Base-by-base conservation (phyloP, 2,888 invertebrate species). In the Limnephilus lunatus region DNA sequence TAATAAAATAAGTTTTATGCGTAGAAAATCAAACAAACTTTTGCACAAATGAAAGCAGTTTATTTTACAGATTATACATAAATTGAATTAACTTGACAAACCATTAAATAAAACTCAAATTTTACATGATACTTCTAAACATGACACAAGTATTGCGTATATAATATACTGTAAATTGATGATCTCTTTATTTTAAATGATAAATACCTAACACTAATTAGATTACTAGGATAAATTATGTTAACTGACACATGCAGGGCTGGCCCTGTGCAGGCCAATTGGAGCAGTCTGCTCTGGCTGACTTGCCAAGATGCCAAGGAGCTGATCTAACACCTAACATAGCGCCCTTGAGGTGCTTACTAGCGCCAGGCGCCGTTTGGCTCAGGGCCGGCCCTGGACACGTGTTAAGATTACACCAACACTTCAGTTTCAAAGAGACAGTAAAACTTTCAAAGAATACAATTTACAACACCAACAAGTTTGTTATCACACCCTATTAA, bases 61-160 rank as follows among this genome's bases (percentile, higher is more conserved):
- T 86, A 83, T 86, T 86, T 87, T 87, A 87, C 87, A 83, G 32
- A 35, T 83, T 87, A 31, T 19, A 32, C 48, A 32, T 87, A 87
- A 91, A 48, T 93, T 92, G 48, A 92, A 91, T 92, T 89, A 91
- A 91, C 90, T 91, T 92, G 91, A 92, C 86, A 92, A 82, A 93
- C 86, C 91, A 80, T 90, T 89, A 90, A 91, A 93, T 92, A 91
- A 92, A 88, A 91, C 48, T 91, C 53, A 48, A 92, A 82, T 88
- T 53, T 91, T 91, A 92, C 89, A 88, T 83, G 81, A 91, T 92
- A 91, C 92, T 85, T 91, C 44, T 85, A 91, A 80, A 91, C 92
- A 92, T 68, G 91, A 92, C 92, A 92, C 83, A 85, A 81, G 80
- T 90, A 88, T 88, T 82, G 88, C 82, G 48, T 48, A 35, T 85